These are phyloP conservation scores for Lerista edwardsae DNA, from an alignment of 2,797 vertebrate genomes.

Conservation along the genomic window DNA sequence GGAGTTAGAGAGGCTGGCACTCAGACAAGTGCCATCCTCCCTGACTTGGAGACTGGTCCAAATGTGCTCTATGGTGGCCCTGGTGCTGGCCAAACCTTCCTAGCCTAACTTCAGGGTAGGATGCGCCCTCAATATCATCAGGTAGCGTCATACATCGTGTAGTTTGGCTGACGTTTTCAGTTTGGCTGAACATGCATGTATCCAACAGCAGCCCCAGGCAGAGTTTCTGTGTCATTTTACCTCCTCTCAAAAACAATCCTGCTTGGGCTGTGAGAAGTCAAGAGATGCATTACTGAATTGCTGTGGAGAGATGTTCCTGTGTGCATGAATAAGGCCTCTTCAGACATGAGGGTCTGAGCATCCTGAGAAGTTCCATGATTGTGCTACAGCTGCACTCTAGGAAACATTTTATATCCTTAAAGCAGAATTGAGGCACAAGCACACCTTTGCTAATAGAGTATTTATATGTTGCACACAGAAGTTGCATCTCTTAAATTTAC, in stretches of 20 bases:
- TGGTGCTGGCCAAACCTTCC: too few species aligned
- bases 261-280: background rate
- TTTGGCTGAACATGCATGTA: background rate
- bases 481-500: background rate
- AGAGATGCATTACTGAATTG: background rate
- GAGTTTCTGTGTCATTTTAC: background rate
- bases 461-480: conserved; percentile 10
- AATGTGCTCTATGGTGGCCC: too few species aligned
- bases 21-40: too few species aligned
- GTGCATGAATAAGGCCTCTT: background rate
- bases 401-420: background rate
- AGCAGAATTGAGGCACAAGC: background rate
- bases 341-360: background rate
- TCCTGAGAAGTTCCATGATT: background rate
- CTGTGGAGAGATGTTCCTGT: background rate
- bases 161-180: background rate
- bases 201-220: background rate
- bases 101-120: too few species aligned
- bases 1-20: too few species aligned
- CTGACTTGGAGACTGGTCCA: too few species aligned
- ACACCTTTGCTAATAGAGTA: background rate
- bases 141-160: too few species aligned
- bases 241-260: background rate
- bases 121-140: too few species aligned
- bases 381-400: too few species aligned